These are phyloP conservation scores for Boloria euphrosyne DNA, from an alignment of 2,888 invertebrate genomes.

Conservation along the genomic window DNA sequence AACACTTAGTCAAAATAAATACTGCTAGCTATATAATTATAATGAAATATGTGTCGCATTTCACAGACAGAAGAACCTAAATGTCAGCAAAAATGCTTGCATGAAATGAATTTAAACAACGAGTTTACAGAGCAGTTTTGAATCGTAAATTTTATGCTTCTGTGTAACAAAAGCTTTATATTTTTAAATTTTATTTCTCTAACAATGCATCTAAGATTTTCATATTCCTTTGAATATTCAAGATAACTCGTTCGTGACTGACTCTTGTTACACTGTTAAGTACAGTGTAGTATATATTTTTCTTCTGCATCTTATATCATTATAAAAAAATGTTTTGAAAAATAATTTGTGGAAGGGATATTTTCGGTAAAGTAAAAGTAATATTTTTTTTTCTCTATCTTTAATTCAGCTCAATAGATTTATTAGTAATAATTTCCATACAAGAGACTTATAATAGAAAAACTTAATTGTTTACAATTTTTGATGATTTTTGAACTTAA, in stretches of 20 bases:
- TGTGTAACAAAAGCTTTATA: slow-evolving; percentile 27
- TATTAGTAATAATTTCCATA: neutral
- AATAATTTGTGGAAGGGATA: too few species aligned
- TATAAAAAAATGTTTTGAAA: too few species aligned
- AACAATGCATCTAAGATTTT: slow-evolving; percentile 27
- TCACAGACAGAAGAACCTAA: slow-evolving; percentile 42
- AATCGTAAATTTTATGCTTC: slow-evolving; percentile 28
- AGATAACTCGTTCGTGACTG: slow-evolving; percentile 20
- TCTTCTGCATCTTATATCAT: too few species aligned
- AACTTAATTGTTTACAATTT: too few species aligned
- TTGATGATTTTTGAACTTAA: too few species aligned
- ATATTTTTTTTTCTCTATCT: too few species aligned
- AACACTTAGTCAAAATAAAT: slow-evolving; percentile 3
- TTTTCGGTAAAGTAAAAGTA: too few species aligned
- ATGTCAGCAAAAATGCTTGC: slow-evolving; percentile 44
- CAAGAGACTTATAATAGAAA: too few species aligned
- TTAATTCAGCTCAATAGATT: too few species aligned
- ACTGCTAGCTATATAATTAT: neutral
- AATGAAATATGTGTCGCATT: slow-evolving; percentile 40
- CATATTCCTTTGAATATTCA: slow-evolving; percentile 14
- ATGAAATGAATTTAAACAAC: slow-evolving; percentile 43
- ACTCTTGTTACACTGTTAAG: slow-evolving; percentile 20
- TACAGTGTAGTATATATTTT: too few species aligned
- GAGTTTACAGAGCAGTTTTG: slow-evolving; percentile 37
- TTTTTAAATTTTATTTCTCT: slow-evolving; percentile 22